phyloP scores from a whole-genome alignment of 2,797 vertebrate genomes.

The Carapus acus region DNA sequence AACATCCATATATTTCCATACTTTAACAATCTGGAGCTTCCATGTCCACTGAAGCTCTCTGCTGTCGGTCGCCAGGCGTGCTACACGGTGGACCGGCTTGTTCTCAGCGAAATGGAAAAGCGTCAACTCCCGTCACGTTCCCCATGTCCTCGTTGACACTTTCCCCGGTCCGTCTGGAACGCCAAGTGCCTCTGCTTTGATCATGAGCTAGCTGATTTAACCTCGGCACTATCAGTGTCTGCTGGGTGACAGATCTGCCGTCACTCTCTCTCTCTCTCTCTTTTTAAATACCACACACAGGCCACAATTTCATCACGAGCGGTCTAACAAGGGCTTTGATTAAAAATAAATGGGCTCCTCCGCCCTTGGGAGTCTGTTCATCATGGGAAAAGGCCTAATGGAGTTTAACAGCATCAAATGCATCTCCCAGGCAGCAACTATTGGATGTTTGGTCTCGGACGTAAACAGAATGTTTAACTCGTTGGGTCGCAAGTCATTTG shows the following conservation, averaged over 20 bases:
- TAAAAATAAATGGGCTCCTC: slow-evolving; percentile 47
- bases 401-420: slow-evolving; percentile 29
- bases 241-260: slow-evolving; percentile 13
- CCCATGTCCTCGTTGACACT: too few species aligned
- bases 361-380: slow-evolving; percentile 8
- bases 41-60: not conserved
- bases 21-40: not conserved
- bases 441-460: slow-evolving; percentile 27
- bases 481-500: too few species aligned
- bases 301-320: slow-evolving; percentile 36
- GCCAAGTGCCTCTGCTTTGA: slow-evolving; percentile 10
- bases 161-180: slow-evolving; percentile 1
- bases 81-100: slow-evolving; percentile 6
- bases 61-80: not conserved
- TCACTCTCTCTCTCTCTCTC: too few species aligned
- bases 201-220: slow-evolving; percentile 3
- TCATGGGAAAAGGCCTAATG: slow-evolving; percentile 24
- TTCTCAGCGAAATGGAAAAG: not conserved
- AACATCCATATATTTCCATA: not conserved
- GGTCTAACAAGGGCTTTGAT: slow-evolving; percentile 45
- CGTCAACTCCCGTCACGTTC: slow-evolving; percentile 8
- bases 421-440: slow-evolving; percentile 12
- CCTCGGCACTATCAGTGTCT: slow-evolving; percentile 4
- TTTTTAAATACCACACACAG: slow-evolving; percentile 13
- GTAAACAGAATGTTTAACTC: slow-evolving; percentile 41